phyloP scores from a whole-genome alignment of 1,140 invertebrate species.

The Drosophila lacteicornis region DNA sequence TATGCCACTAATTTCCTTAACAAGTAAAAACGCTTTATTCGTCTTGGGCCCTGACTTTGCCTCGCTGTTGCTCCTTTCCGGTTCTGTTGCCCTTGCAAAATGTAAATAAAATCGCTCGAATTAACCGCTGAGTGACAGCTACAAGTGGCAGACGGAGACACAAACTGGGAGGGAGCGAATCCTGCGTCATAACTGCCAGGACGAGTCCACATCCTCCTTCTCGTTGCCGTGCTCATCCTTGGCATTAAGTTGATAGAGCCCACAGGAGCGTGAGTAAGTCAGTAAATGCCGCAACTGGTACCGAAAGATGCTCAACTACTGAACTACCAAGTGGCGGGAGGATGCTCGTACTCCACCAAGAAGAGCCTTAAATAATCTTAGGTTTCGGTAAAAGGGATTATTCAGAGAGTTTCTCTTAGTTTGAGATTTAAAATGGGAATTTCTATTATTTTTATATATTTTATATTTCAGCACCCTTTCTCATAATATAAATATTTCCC shows the following conservation, averaged over 20 bases:
- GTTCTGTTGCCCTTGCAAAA: slow-evolving; percentile 57
- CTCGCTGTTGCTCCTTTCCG: slow-evolving; percentile 52
- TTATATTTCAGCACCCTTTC: too few species aligned
- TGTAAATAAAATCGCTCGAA: slow-evolving; percentile 80
- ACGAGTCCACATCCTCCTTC: slow-evolving; percentile 19
- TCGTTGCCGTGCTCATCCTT: slow-evolving; percentile 5
- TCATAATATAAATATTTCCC: too few species aligned
- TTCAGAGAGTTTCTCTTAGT: not conserved
- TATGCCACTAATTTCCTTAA: slow-evolving; percentile 80
- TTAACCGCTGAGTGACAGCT: slow-evolving; percentile 79
- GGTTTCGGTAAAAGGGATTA: not conserved
- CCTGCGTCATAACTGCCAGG: slow-evolving; percentile 56
- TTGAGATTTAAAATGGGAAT: not conserved
- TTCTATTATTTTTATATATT: not conserved
- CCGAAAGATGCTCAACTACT: slow-evolving; percentile 23
- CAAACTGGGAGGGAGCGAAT: slow-evolving; percentile 20
- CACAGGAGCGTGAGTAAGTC: slow-evolving; percentile 55
- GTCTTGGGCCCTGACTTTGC: slow-evolving; percentile 56
- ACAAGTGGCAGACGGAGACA: slow-evolving; percentile 53
- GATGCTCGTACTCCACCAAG: not conserved
- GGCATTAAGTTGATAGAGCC: slow-evolving; percentile 16
- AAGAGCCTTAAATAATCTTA: slow-evolving; percentile 18
- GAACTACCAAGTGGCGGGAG: slow-evolving; percentile 3
- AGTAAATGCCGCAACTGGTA: slow-evolving; percentile 68
- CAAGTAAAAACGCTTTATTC: slow-evolving; percentile 77